Evolutionary conservation across 2,888 invertebrate genomes (phyloP).

Genomic region (Mactromeris polynyma): DNA sequence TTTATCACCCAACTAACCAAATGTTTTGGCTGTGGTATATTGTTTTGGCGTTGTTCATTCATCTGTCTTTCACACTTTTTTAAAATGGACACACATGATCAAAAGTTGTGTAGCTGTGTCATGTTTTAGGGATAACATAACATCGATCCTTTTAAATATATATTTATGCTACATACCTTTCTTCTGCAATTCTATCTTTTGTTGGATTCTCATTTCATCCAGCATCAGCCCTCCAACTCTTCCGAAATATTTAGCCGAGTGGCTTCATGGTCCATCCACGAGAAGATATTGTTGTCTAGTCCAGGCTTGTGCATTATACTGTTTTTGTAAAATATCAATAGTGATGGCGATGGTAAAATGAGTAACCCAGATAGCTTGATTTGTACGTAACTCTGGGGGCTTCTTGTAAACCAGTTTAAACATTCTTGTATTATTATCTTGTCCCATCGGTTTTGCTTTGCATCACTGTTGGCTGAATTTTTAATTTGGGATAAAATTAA

Average conservation of each 20-base stretch:
- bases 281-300: constrained; percentile 9
- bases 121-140: too few relatives aligned
- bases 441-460: constrained; percentile 9
- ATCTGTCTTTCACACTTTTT: too few relatives aligned
- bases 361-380: neutral
- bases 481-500: neutral
- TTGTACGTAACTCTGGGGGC: neutral
- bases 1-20: too few relatives aligned
- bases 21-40: too few relatives aligned
- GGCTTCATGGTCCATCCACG: constrained; percentile 3
- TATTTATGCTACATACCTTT: too few relatives aligned
- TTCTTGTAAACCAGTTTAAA: constrained; percentile 22
- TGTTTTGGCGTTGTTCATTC: too few relatives aligned
- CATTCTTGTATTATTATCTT: constrained; percentile 22
- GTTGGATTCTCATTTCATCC: neutral
- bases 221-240: neutral
- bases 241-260: constrained; percentile 7
- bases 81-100: too few relatives aligned
- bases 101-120: too few relatives aligned
- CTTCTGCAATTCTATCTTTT: neutral
- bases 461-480: neutral
- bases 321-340: neutral
- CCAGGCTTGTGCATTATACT: neutral
- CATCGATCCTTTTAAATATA: too few relatives aligned
- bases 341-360: neutral